Evolutionary conservation across 1,140 invertebrate species (phyloP), one percentile per base, ranked within the genome.

Genomic region (Diploscapter pachys): DNA sequence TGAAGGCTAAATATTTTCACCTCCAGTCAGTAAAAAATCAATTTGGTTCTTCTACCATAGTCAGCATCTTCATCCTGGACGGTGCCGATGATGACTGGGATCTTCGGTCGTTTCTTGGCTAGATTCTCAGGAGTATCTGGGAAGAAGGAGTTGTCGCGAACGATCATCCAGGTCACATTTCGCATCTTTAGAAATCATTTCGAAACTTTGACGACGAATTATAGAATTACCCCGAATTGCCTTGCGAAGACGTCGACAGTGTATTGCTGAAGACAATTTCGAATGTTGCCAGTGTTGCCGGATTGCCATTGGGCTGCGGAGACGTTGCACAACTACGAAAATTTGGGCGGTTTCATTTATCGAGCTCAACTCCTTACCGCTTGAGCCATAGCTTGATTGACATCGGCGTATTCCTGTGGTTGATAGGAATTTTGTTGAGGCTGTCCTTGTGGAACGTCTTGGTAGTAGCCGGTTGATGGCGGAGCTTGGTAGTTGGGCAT

Each of bases 1-100:
- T 71, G 56, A 76, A 76, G 0, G 70, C 75, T 72, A 52, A 71
- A 72, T 51, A 71, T 13, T 31, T 5, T 5, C 48, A 2, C 9
- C 9, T 5, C 2, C 51, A 49, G 4, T 13, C 31, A 31, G 31
- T 31, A 31, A 31, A 31, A 6, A 63, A 6, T 11, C 55, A 63
- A 11, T 3, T 8, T 63, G 57, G 2, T 6, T 2, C 63, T 69
- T 9, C 50, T 72, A 72, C 71, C 71, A 50, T 76, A 76, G 4
- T 76, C 75, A 6, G 75, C 75, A 50, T 76, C 75, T 13, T 76
- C 75, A 56, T 76, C 75, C 50, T 76, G 75, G 2, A 76, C 75
- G 0, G 75, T 76, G 2, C 75, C 75, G 13, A 76, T 76, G n/a
- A 76, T 76, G 55, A 76, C 72, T 61, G 75, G 75, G 68, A 76